A percentile compares a stretch with the other conserved stretches of the same genome.
phyloP scores from a whole-genome alignment of 2,888 invertebrate species.

The Agonopterix subpropinquella region DNA sequence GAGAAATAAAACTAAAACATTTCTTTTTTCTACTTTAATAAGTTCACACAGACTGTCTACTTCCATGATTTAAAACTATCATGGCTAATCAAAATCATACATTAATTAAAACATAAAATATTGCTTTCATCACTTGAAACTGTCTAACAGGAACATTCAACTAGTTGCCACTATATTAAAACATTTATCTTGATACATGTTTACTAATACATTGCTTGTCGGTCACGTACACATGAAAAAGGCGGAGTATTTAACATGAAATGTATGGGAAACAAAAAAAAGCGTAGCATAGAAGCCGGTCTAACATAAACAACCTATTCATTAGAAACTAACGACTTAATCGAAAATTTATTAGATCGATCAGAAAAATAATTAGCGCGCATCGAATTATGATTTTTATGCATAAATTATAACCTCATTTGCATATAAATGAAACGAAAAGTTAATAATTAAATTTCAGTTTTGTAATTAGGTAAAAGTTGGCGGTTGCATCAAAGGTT shows the following conservation, averaged over 20 bases:
- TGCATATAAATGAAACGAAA: slow-evolving; percentile 41
- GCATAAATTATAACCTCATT: slow-evolving; percentile 41
- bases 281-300: slow-evolving; percentile 6
- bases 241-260: not conserved
- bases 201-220: too few species aligned
- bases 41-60: too few species aligned
- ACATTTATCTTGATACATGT: too few species aligned
- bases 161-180: too few species aligned
- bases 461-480: slow-evolving; percentile 49
- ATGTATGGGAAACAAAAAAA: not conserved
- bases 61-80: too few species aligned
- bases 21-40: too few species aligned
- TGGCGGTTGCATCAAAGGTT: slow-evolving; percentile 37
- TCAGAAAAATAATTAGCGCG: slow-evolving; percentile 32
- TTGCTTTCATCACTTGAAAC: too few species aligned
- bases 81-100: too few species aligned
- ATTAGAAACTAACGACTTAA: slow-evolving; percentile 38
- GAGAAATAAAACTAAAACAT: too few species aligned
- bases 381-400: slow-evolving; percentile 36
- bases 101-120: too few species aligned
- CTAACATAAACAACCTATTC: slow-evolving; percentile 13
- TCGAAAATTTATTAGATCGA: slow-evolving; percentile 37
- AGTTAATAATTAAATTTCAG: slow-evolving; percentile 37
- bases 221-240: too few species aligned
- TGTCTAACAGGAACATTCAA: too few species aligned